Evolutionary conservation across 2,888 invertebrate species (phyloP).

Genomic region (Bembecia ichneumoniformis): DNA sequence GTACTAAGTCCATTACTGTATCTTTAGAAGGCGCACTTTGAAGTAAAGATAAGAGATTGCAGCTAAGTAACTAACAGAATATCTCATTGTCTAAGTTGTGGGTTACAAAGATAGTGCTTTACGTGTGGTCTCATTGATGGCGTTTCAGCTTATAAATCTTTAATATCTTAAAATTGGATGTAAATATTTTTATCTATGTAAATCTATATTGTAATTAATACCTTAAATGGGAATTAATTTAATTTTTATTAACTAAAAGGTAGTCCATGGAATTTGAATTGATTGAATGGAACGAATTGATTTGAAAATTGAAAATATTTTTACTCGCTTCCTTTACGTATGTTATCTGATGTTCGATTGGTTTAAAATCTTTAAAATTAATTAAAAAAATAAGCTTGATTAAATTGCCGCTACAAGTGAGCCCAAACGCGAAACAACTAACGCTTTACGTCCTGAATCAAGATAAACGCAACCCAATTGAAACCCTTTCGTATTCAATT

Average conservation of each 20-base stretch:
- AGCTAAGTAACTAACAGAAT: neutral
- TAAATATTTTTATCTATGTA: no score
- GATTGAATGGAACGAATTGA: no score
- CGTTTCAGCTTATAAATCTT: neutral
- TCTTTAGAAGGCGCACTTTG: neutral
- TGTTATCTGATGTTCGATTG: no score
- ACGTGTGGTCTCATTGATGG: neutral
- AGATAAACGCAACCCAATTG: slow-evolving; percentile 15
- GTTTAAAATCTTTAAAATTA: no score
- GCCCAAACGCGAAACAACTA: neutral
- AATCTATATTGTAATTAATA: no score
- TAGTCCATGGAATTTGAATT: no score
- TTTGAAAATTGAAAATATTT: no score
- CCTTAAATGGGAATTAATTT: no score
- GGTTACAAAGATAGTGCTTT: neutral
- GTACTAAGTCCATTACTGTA: slow-evolving; percentile 9
- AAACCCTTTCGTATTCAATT: slow-evolving; percentile 21
- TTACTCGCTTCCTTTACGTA: no score
- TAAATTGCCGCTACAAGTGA: neutral
- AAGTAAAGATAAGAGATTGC: neutral
- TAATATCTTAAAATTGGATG: no score
- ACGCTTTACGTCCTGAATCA: slow-evolving; percentile 1
- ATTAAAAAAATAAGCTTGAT: no score
- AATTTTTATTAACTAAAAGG: no score
- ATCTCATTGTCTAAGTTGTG: neutral